Conservation (phyloP, 2,888 invertebrate genomes). For the Ariolimax columbianus region DNA sequence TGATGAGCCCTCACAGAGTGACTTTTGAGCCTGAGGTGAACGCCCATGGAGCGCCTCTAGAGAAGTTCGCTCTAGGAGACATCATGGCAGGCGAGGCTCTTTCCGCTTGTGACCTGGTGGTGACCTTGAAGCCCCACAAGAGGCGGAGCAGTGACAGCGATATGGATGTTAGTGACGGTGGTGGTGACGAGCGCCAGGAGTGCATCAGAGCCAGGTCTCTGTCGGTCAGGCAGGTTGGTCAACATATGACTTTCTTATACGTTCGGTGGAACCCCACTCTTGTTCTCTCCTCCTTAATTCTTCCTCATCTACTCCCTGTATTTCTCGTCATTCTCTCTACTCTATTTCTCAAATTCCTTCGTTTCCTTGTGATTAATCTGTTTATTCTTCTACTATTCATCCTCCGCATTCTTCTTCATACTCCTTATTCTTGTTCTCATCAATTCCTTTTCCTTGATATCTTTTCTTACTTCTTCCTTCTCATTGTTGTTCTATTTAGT, state of each 20-base stretch:
- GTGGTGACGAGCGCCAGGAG: neutral
- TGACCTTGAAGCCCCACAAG: slow-evolving; percentile 4
- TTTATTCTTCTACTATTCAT: too few relatives aligned
- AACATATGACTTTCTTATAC: neutral
- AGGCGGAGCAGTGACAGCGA: slow-evolving; percentile 37
- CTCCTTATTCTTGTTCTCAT: too few relatives aligned
- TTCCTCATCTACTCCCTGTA: neutral
- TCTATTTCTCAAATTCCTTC: too few relatives aligned
- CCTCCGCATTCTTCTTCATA: too few relatives aligned
- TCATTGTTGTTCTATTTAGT: too few relatives aligned
- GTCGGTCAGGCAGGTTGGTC: slow-evolving; percentile 40
- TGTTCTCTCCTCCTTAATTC: neutral
- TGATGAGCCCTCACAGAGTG: slow-evolving; percentile 12
- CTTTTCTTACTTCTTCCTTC: too few relatives aligned
- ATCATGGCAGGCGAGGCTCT: neutral
- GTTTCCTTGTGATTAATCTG: too few relatives aligned
- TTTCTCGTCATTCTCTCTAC: neutral
- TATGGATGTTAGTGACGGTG: neutral
- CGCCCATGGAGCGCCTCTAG: neutral
- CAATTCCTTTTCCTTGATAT: too few relatives aligned
- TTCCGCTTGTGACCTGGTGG: neutral
- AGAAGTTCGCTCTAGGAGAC: neutral
- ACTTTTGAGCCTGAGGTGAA: neutral
- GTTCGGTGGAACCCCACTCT: neutral
- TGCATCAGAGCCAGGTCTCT: slow-evolving; percentile 25